phyloP scores from a whole-genome alignment of 1,140 invertebrate species.

The Sycobia sp. region DNA sequence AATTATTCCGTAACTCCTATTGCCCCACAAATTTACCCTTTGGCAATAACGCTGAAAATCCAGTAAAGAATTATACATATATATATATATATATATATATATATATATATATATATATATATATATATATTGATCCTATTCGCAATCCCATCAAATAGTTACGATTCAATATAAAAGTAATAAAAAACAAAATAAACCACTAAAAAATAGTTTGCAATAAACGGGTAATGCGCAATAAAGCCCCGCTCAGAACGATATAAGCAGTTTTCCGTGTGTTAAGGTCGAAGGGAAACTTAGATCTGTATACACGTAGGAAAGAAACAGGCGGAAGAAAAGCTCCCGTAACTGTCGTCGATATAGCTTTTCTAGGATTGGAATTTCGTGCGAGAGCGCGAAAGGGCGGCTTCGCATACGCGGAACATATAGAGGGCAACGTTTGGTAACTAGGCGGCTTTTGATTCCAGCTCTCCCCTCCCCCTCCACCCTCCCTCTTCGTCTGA shows the following conservation, averaged over 20 bases:
- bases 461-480: no score
- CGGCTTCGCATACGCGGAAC: no score
- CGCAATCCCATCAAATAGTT: not conserved
- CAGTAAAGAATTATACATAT: no score
- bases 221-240: conserved; percentile 7
- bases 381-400: conserved; percentile 40
- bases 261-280: not conserved
- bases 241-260: not conserved
- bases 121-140: no score
- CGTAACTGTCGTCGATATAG: conserved; percentile 35
- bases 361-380: conserved; percentile 31
- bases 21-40: no score
- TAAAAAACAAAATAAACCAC: not conserved
- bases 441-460: conserved; percentile 35
- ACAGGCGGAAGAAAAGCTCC: conserved; percentile 1
- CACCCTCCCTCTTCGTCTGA: no score
- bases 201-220: conserved; percentile 15
- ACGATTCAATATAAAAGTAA: not conserved
- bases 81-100: no score
- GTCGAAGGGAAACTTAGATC: not conserved
- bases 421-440: not conserved
- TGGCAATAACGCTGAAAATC: no score
- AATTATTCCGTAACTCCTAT: no score
- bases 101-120: no score
- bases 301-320: not conserved